phyloP scores from a whole-genome alignment of 2,888 invertebrate species.

The Strigamia transsilvanica region DNA sequence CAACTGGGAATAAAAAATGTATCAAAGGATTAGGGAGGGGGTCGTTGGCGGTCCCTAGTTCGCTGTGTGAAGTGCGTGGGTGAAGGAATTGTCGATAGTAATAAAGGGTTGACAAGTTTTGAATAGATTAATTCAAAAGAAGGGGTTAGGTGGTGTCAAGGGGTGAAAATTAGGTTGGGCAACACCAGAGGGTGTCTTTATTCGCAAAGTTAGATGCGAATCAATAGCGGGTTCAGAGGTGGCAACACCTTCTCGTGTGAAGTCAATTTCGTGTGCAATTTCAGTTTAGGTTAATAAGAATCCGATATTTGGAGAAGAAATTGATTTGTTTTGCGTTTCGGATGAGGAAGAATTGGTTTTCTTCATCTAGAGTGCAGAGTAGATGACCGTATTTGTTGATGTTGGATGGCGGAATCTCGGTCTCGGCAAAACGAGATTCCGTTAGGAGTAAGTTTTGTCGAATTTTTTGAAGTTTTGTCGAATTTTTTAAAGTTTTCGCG shows the following conservation, averaged over 20 bases:
- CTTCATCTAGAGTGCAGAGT: no score
- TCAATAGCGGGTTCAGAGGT: constrained; percentile 9
- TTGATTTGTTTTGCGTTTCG: no score
- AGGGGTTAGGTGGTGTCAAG: constrained; percentile 29
- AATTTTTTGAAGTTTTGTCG: no score
- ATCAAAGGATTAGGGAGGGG: neutral
- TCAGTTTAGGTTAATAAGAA: no score
- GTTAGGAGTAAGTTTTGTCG: no score
- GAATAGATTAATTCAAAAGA: neutral
- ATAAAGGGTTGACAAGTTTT: constrained; percentile 27
- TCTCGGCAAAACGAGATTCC: no score
- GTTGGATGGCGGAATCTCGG: no score
- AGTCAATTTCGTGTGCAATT: neutral
- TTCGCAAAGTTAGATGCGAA: neutral
- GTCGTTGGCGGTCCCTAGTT: neutral
- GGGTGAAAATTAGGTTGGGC: constrained; percentile 38
- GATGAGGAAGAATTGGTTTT: no score
- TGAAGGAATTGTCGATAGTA: neutral
- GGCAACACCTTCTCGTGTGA: constrained; percentile 25
- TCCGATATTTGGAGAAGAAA: no score
- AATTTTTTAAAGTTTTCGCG: no score
- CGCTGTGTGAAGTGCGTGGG: neutral
- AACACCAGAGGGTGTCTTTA: constrained; percentile 25
- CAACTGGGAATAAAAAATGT: neutral
- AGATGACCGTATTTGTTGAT: no score